Evolutionary conservation across 2,113 vertebrate species (phyloP), one percentile per base, ranked within the genome.

Genomic region (Mohoua ochrocephala): DNA sequence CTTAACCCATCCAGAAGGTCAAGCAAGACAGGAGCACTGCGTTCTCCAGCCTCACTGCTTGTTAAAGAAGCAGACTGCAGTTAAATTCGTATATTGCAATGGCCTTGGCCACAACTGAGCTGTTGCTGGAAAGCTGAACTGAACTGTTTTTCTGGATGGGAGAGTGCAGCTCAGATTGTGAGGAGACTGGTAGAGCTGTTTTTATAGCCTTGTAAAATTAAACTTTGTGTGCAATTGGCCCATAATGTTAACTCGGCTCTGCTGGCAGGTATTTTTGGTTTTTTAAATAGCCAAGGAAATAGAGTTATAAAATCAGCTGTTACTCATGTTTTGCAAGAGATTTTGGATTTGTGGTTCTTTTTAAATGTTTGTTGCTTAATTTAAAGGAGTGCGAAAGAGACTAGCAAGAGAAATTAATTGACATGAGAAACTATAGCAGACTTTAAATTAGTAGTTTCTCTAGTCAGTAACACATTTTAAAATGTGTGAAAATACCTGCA

Each of bases 401-500:
- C 63, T 84, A 54, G 71, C 18, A 52, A 64, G 76, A 77, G 28
- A 90, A 80, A 91, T 80, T 33, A 95, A 69, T 21, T 94, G 92
- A 84, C 56, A 65, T 47, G 68, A 87, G 59, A 89, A 81, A 50
- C 75, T 70, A n/a, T 23, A 91, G 60, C 64, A 90, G 68, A 84
- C 80, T 84, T 93, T 41, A 85, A 91, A 93, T 90, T 53, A 93
- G 79, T 90, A 41, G 26, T 68, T 85, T 86, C 75, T 92, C 52
- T 83, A 70, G 85, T 93, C 79, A 70, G 31, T 91, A 93, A 44
- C 50, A 30, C 86, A 39, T 89, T 80, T 96, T 60, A 49, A 95
- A 86, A 78, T 50, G 68, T 91, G 42, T 92, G 83, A 92, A 92
- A 91, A 84, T 84, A 96, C 80, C 88, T 96, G 79, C n/a, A 15